phyloP scores from a whole-genome alignment of 2,888 invertebrate species.

The Sycophila texana region DNA sequence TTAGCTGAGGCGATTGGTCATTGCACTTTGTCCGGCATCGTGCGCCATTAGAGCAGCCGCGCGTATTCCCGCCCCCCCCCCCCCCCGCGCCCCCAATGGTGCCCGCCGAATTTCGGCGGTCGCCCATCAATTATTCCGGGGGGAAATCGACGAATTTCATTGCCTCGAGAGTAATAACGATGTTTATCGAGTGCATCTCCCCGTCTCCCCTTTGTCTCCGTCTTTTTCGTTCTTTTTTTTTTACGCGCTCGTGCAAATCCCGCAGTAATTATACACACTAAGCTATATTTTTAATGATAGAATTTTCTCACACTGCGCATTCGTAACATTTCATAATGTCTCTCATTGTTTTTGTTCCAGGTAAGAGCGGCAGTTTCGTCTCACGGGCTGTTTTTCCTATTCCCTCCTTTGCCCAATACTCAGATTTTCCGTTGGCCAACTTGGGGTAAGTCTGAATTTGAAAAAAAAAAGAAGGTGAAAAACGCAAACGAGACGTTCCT shows the following conservation, averaged over 20 bases:
- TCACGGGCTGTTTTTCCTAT: conserved; percentile 27
- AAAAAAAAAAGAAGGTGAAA: conserved; percentile 10
- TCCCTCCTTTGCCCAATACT: conserved; percentile 1
- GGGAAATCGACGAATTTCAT: not conserved
- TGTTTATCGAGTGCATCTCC: too few species aligned
- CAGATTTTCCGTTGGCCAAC: not conserved
- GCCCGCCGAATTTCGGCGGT: not conserved
- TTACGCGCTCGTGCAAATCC: too few species aligned
- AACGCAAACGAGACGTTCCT: not conserved
- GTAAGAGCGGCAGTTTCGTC: conserved; percentile 45
- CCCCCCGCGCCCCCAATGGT: too few species aligned
- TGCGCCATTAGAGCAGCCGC: too few species aligned
- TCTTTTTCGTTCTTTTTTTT: too few species aligned
- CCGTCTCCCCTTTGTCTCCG: too few species aligned
- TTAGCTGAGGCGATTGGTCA: conserved; percentile 55
- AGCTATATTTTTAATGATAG: too few species aligned
- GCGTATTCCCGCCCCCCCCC: not conserved
- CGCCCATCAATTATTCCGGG: not conserved
- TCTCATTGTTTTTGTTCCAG: conserved; percentile 57
- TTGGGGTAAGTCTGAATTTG: conserved; percentile 23
- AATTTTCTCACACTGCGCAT: not conserved
- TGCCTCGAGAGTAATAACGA: too few species aligned
- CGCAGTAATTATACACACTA: too few species aligned
- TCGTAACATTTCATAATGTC: conserved; percentile 47
- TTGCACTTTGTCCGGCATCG: conserved; percentile 54